Evolutionary conservation across 2,797 vertebrate species (phyloP).

Genomic region (Moxostoma hubbsi): DNA sequence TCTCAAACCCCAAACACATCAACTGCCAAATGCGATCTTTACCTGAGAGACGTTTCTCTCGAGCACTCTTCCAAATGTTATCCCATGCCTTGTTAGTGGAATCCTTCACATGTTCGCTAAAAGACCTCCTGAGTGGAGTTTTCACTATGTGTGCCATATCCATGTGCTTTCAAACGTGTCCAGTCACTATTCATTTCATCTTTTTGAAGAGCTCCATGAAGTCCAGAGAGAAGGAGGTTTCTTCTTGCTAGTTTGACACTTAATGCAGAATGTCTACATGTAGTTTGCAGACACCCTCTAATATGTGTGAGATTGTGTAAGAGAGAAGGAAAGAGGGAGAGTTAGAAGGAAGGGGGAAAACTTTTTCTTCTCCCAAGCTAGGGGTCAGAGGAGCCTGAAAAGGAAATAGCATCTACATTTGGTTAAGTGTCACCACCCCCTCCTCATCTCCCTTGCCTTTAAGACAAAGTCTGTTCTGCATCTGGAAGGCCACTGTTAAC

Average conservation of each 20-base stretch:
- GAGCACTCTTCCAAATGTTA: conserved; percentile 80
- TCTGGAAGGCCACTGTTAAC: conserved; percentile 59
- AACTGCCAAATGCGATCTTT: conserved; percentile 56
- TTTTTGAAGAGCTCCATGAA: not conserved
- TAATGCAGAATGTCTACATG: conserved; percentile 71
- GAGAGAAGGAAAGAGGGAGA: conserved; percentile 37
- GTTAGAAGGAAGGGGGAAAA: conserved; percentile 25
- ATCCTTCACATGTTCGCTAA: conserved; percentile 81
- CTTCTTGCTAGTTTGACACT: conserved; percentile 64
- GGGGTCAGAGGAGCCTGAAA: conserved; percentile 70
- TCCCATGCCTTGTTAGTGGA: conserved; percentile 83
- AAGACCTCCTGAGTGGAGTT: conserved; percentile 76
- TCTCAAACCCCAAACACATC: not conserved
- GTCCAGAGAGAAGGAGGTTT: conserved; percentile 52
- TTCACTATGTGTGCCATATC: conserved; percentile 70
- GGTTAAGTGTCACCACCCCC: conserved; percentile 38
- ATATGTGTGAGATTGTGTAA: conserved; percentile 46
- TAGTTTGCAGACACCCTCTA: conserved; percentile 66
- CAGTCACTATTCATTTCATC: conserved; percentile 36
- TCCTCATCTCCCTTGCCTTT: conserved; percentile 33
- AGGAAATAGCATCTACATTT: conserved; percentile 71
- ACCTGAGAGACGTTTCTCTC: conserved; percentile 83
- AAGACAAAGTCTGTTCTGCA: conserved; percentile 51
- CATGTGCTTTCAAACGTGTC: conserved; percentile 45
- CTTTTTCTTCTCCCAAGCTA: conserved; percentile 63